Base-by-base conservation (phyloP, 1,140 invertebrate genomes). In the Conus ventricosus region DNA sequence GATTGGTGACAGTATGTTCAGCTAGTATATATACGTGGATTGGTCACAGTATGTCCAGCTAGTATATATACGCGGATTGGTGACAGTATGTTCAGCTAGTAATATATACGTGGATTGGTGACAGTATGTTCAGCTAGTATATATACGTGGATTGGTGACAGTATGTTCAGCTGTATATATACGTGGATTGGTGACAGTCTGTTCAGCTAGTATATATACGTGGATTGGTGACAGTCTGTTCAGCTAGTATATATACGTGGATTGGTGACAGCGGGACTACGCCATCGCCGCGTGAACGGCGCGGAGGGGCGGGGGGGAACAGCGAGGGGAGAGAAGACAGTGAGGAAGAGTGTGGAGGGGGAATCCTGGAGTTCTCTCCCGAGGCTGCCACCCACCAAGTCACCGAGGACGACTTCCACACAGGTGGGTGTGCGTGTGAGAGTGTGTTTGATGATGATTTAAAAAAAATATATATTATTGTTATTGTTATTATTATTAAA, bases 291-390 rank as follows among this genome's bases (percentile, higher is more conserved):
- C 20, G 75, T 84, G 54, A 71, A 71, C 67, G 87, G 84, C 63
- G 76, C 75, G 1, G 27, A 53, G 57, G 6, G 88, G 86, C 53
- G 67, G 85, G 4, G 17, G 78, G 84, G 39, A 85, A 63, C 53
- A 88, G 88, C 20, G 83, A 84, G 13, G 88, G 88, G 17, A 57
- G 86, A 57, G 87, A 89, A 39, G 90, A 88, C 75, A 93, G 91
- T 63, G 93, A 93, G 8, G 93, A 93, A 17, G 92, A 94, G 67
- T 87, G 89, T 15, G 82, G 91, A 23, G 88, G 89, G 0, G 92
- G 92, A 0, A 94, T 94, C 67, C 85, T 94, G 3, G 93, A 94
- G 81, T 91, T 94, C 20, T 92, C 92, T 23, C 90, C 93, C 15
- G 92, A 93, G 51, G 89, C 87, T 39, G 92, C 93, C 10, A 92